These are phyloP conservation scores for Cydia strobilella DNA, from an alignment of 1,140 invertebrate species.

Conservation along the genomic window DNA sequence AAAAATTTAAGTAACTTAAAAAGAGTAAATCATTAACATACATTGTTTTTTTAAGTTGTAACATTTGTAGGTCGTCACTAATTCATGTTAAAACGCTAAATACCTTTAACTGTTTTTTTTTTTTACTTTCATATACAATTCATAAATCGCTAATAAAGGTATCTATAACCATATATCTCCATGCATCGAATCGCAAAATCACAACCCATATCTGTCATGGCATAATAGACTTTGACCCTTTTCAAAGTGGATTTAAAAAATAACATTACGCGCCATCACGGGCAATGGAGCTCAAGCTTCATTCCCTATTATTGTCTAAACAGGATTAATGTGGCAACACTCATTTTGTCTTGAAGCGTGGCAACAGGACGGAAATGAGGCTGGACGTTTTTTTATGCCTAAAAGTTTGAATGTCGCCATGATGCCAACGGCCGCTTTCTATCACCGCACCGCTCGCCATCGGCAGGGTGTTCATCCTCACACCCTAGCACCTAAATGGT, in stretches of 20 bases:
- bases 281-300: slow-evolving; percentile 16
- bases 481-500: too few relatives aligned
- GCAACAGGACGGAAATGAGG: not conserved
- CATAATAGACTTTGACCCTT: slow-evolving; percentile 28
- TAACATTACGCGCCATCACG: slow-evolving; percentile 26
- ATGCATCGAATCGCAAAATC: slow-evolving; percentile 18
- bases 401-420: not conserved
- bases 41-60: too few relatives aligned
- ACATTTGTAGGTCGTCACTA: too few relatives aligned
- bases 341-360: slow-evolving; percentile 22
- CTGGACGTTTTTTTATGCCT: slow-evolving; percentile 3
- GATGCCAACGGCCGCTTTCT: too few relatives aligned
- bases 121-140: not conserved
- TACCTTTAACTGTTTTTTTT: not conserved
- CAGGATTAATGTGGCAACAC: slow-evolving; percentile 28
- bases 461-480: too few relatives aligned
- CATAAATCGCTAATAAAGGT: not conserved
- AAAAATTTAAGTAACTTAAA: too few relatives aligned
- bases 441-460: too few relatives aligned
- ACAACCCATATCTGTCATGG: slow-evolving; percentile 28
- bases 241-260: slow-evolving; percentile 30
- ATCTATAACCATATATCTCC: not conserved
- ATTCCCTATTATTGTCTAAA: slow-evolving; percentile 28
- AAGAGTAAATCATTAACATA: too few relatives aligned
- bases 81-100: too few relatives aligned